Evolutionary conservation across 2,797 vertebrate species (phyloP).

Genomic region (Huso huso): DNA sequence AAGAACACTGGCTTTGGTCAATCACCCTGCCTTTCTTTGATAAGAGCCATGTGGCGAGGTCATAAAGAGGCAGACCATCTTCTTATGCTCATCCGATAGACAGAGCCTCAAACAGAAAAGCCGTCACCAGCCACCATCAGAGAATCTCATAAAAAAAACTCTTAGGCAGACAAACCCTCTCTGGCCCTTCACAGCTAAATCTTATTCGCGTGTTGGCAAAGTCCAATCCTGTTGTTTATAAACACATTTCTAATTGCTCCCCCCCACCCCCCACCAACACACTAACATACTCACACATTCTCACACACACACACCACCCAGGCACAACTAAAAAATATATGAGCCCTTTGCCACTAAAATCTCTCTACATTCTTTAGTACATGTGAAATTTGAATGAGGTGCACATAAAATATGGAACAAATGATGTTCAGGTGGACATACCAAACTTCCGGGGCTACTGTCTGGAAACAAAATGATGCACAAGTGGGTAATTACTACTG

Average conservation of each 20-base stretch:
- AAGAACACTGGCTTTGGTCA: too few species aligned
- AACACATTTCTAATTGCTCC: slow-evolving; percentile 58
- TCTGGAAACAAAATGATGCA: slow-evolving; percentile 37
- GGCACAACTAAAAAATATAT: slow-evolving; percentile 68
- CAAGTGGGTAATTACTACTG: too few species aligned
- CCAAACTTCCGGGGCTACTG: slow-evolving; percentile 12
- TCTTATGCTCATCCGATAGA: slow-evolving; percentile 27
- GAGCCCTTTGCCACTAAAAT: slow-evolving; percentile 72
- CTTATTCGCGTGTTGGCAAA: slow-evolving; percentile 52
- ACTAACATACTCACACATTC: too few species aligned
- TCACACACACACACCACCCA: slow-evolving; percentile 17
- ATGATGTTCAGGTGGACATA: slow-evolving; percentile 16
- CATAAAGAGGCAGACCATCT: slow-evolving; percentile 14
- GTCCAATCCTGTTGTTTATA: slow-evolving; percentile 53
- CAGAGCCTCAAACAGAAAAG: slow-evolving; percentile 8
- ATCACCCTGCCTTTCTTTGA: too few species aligned
- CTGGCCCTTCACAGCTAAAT: slow-evolving; percentile 31
- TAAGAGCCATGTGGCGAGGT: too few species aligned
- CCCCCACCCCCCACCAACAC: background rate
- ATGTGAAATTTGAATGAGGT: slow-evolving; percentile 43
- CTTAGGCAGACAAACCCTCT: slow-evolving; percentile 35
- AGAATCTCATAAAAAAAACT: slow-evolving; percentile 55
- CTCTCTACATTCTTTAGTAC: slow-evolving; percentile 52
- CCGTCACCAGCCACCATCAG: slow-evolving; percentile 31
- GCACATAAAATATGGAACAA: slow-evolving; percentile 62